These are phyloP conservation scores for Gonatopus flavifemur DNA, from an alignment of 1,140 invertebrate species.

Conservation along the genomic window DNA sequence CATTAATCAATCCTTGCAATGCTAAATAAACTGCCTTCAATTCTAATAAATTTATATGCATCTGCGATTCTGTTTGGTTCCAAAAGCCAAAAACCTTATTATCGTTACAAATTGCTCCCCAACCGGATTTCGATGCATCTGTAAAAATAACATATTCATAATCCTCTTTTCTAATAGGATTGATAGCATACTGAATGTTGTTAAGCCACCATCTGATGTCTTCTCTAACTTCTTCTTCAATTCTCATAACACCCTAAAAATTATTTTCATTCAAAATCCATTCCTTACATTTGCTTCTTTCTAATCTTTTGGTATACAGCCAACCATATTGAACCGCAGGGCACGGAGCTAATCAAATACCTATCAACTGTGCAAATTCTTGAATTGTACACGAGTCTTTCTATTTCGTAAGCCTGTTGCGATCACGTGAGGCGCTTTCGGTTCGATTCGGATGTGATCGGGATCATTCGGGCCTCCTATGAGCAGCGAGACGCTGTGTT, in stretches of 20 bases:
- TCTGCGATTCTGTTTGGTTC: background rate
- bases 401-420: too few species aligned
- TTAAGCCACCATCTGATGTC: background rate
- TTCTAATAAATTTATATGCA: constrained; percentile 17
- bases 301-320: background rate
- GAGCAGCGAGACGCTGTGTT: too few species aligned
- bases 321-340: background rate
- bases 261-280: background rate
- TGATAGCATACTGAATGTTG: background rate
- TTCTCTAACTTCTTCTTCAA: background rate
- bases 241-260: background rate
- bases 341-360: background rate
- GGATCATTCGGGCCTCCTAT: too few species aligned
- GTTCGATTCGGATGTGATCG: too few species aligned
- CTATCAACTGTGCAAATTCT: background rate
- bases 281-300: background rate
- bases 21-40: constrained; percentile 11
- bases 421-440: too few species aligned
- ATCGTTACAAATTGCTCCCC: constrained; percentile 9
- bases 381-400: too few species aligned
- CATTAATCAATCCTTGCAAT: constrained; percentile 18
- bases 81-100: constrained; percentile 13
- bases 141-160: constrained; percentile 16
- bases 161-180: background rate
- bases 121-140: constrained; percentile 17